A percentile compares a stretch with the other conserved stretches of the same genome.
phyloP scores from a whole-genome alignment of 2,888 invertebrate species.

The Hirtodrosophila confusa region DNA sequence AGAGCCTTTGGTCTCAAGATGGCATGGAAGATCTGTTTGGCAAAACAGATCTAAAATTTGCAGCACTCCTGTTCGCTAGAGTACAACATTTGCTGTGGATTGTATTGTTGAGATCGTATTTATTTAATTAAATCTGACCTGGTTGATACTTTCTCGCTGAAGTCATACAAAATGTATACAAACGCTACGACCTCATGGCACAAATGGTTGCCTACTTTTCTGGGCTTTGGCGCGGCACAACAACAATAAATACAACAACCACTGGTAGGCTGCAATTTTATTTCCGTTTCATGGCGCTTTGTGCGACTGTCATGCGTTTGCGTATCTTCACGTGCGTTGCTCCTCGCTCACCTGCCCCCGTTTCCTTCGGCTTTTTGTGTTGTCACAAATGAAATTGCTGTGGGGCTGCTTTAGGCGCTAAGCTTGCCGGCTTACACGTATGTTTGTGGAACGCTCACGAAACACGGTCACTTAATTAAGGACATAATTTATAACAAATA shows the following conservation, averaged over 20 bases:
- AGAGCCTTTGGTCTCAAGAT: background rate
- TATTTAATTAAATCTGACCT: background rate
- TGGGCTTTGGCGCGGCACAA: background rate
- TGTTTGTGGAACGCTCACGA: slow-evolving; percentile 41
- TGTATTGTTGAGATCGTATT: background rate
- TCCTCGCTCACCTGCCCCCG: slow-evolving; percentile 1
- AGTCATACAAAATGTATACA: background rate
- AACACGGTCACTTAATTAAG: slow-evolving; percentile 73
- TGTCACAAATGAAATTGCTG: slow-evolving; percentile 52
- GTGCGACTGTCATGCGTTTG: slow-evolving; percentile 55
- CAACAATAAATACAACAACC: slow-evolving; percentile 24
- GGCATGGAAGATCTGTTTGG: too few species aligned
- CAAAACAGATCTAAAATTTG: too few species aligned
- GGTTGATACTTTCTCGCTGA: background rate
- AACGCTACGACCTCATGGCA: slow-evolving; percentile 3
- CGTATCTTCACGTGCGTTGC: slow-evolving; percentile 40
- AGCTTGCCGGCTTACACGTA: slow-evolving; percentile 30
- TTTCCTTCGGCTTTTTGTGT: slow-evolving; percentile 25
- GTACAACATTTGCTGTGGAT: too few species aligned
- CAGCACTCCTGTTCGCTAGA: background rate
- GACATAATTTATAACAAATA: slow-evolving; percentile 76
- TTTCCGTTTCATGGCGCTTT: slow-evolving; percentile 51
- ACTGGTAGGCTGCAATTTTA: slow-evolving; percentile 47
- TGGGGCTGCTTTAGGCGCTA: slow-evolving; percentile 28
- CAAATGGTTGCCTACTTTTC: slow-evolving; percentile 32